A percentile compares a stretch with the other conserved stretches of the same genome.
phyloP scores from a whole-genome alignment of 2,113 vertebrate species.

The Microcebus lehilahytsara region DNA sequence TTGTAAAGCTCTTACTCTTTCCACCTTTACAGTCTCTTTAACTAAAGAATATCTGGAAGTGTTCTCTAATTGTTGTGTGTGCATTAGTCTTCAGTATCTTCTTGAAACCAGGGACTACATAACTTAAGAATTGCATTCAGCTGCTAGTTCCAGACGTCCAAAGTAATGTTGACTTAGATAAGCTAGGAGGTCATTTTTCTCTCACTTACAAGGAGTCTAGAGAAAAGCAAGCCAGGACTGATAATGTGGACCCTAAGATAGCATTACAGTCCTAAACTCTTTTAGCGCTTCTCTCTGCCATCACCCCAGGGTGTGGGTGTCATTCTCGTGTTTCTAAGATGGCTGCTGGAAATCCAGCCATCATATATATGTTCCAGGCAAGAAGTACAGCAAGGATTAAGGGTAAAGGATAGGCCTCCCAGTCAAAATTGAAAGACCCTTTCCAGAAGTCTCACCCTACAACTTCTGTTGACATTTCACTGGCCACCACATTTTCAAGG shows the following conservation, averaged over 20 bases:
- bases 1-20: neutral
- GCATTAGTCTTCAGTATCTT: neutral
- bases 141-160: neutral
- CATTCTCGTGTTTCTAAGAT: neutral
- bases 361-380: neutral
- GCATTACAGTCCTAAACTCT: neutral
- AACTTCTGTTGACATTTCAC: neutral
- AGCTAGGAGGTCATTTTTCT: constrained; percentile 3
- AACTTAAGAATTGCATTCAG: neutral
- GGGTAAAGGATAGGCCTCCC: neutral
- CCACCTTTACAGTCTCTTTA: neutral
- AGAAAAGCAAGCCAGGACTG: neutral
- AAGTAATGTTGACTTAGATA: neutral
- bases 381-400: neutral
- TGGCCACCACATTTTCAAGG: neutral
- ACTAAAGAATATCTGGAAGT: neutral
- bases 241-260: neutral
- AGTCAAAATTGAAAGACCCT: constrained; percentile 5
- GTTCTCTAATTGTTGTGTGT: neutral
- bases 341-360: neutral
- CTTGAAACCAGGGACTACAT: neutral
- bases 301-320: neutral
- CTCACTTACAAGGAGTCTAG: neutral
- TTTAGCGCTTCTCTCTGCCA: neutral
- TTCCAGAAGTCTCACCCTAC: neutral